Evolutionary conservation across 2,113 vertebrate species (phyloP).

Genomic region (Ploceus nigricollis): DNA sequence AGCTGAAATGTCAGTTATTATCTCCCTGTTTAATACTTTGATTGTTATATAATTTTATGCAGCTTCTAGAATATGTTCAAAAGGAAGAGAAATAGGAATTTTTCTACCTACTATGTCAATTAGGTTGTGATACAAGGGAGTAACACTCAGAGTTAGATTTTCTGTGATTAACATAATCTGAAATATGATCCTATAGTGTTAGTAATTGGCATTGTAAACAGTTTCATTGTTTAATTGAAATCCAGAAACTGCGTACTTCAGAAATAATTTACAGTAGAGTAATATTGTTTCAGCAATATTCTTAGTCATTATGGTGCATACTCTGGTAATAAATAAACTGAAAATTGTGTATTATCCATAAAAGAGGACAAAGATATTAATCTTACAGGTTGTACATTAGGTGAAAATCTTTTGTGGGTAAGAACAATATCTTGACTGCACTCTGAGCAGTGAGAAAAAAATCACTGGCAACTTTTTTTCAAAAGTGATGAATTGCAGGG

Average conservation of each 20-base stretch:
- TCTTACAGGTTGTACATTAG: not conserved
- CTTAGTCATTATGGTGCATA: not conserved
- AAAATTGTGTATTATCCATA: not conserved
- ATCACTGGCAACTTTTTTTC: not conserved
- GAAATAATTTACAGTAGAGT: not conserved
- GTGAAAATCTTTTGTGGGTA: not conserved
- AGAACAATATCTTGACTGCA: not conserved
- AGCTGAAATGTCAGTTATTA: slow-evolving; percentile 67
- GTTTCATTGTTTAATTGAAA: slow-evolving; percentile 13
- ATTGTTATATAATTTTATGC: slow-evolving; percentile 56
- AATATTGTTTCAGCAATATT: not conserved
- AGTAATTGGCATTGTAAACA: not conserved
- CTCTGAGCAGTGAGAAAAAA: not conserved
- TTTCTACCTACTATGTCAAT: not conserved
- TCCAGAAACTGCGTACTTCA: not conserved
- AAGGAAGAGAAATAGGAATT: slow-evolving; percentile 31
- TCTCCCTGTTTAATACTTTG: slow-evolving; percentile 45
- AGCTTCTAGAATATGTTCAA: slow-evolving; percentile 32
- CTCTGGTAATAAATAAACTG: not conserved
- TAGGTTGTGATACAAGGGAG: not conserved
- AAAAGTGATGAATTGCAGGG: not conserved
- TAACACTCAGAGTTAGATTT: not conserved
- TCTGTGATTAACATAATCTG: not conserved
- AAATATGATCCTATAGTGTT: not conserved
- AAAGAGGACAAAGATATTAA: not conserved